Percentiles rank a stretch among this genome's conserved stretches.
Conservation (phyloP, 2,797 vertebrate species). For the Sebastiscus albofasciatus region DNA sequence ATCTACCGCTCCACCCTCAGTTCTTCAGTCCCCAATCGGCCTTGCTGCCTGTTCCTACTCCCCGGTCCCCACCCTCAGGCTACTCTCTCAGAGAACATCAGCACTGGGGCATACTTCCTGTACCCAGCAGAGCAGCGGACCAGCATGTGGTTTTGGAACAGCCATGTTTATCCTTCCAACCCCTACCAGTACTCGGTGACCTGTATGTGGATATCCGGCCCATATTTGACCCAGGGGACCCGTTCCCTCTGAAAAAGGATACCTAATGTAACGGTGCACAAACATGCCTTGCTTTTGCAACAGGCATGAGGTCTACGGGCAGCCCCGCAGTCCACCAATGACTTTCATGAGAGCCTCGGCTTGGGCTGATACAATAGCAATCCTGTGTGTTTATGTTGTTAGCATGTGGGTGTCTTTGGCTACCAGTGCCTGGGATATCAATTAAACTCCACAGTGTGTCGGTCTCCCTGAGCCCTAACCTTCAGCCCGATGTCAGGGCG, state of each 20-base stretch:
- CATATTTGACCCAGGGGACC: constrained; percentile 96
- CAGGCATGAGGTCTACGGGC: constrained; percentile 93
- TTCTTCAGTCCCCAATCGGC: constrained; percentile 24
- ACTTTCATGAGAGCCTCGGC: constrained; percentile 87
- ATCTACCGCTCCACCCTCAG: constrained; percentile 31
- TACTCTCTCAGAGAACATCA: constrained; percentile 79
- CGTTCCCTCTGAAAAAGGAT: constrained; percentile 98
- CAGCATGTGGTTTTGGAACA: constrained; percentile 93
- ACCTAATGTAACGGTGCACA: constrained; percentile 97
- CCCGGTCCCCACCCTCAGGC: constrained; percentile 66
- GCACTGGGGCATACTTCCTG: constrained; percentile 85
- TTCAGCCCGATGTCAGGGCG: constrained; percentile 65
- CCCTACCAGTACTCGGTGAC: constrained; percentile 92
- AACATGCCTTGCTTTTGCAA: constrained; percentile 96
- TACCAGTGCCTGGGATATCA: constrained; percentile 97
- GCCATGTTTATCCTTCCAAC: constrained; percentile 90
- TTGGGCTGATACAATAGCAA: constrained; percentile 94
- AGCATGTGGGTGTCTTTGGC: constrained; percentile 92
- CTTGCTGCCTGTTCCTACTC: constrained; percentile 46
- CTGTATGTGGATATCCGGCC: constrained; percentile 96
- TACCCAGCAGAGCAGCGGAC: constrained; percentile 84
- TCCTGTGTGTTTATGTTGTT: constrained; percentile 94
- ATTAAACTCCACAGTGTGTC: constrained; percentile 88
- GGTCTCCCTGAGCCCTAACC: constrained; percentile 70
- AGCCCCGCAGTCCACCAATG: constrained; percentile 83